phyloP scores from a whole-genome alignment of 2,113 vertebrate genomes.

The Synodontis membranacea region DNA sequence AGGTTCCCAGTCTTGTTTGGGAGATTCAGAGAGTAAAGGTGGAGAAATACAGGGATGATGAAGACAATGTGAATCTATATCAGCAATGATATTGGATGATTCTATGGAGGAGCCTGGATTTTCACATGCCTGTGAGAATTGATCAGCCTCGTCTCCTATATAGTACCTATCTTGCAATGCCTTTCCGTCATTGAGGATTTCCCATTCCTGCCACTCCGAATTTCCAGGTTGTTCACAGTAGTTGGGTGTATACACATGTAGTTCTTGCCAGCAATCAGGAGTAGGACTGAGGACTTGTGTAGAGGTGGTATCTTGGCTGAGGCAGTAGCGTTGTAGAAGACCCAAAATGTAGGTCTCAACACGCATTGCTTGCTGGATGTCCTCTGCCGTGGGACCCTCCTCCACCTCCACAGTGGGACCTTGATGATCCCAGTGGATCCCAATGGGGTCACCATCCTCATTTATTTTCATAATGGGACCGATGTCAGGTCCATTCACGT shows the following conservation, averaged over 20 bases:
- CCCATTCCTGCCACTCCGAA: conserved; percentile 65
- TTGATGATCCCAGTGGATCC: neutral
- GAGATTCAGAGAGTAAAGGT: conserved; percentile 59
- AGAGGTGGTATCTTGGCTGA: conserved; percentile 68
- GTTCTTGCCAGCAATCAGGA: conserved; percentile 49
- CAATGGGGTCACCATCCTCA: neutral
- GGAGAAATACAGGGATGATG: conserved; percentile 61
- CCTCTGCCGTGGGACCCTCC: conserved; percentile 64
- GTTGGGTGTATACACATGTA: neutral
- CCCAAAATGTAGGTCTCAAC: conserved; percentile 84
- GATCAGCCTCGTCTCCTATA: neutral
- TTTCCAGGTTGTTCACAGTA: conserved; percentile 33
- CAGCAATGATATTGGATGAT: neutral
- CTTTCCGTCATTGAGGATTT: conserved; percentile 61
- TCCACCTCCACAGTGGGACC: conserved; percentile 34
- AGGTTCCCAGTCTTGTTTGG: conserved; percentile 50
- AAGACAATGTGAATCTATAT: conserved; percentile 71
- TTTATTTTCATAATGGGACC: conserved; percentile 14
- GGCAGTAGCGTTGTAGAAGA: conserved; percentile 79
- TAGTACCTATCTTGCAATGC: conserved; percentile 53
- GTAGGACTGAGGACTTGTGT: conserved; percentile 67
- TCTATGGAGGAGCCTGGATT: conserved; percentile 60
- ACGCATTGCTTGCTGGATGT: conserved; percentile 71
- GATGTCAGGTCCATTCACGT: conserved; percentile 5
- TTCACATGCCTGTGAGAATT: conserved; percentile 60